Base-by-base conservation (phyloP, 2,797 vertebrate genomes). In the Sebastolobus alascanus region DNA sequence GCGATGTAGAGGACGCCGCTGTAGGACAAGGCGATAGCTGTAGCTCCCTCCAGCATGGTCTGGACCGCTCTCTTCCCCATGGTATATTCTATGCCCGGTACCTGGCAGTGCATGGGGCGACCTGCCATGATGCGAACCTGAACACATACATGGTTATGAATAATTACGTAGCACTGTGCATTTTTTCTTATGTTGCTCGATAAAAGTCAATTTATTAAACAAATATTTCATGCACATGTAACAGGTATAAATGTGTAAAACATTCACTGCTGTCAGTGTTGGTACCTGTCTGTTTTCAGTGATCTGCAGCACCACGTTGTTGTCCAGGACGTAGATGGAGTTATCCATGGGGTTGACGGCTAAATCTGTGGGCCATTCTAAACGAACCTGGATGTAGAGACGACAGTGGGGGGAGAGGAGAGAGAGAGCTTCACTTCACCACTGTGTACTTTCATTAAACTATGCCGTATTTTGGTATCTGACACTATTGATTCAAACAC, bases 311-410 rank as follows among this genome's bases (percentile, higher is more conserved):
- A 99, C 98, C 0, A 99, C 97, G 0, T 99, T 99, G 94, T 99
- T 99, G 93, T 99, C 99, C 95, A 99, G 87, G 70, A 99, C 97
- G 0, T 98, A 99, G 83, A 99, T 97, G 84, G 99, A 99, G 93
- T 99, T 99, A 83, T 99, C 99, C 97, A 99, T 99, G 1, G 98
- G 99, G 92, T 99, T 99, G 88, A 99, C 98, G 52, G 98, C 97
- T 11, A 99, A 94, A 91, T 98, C 98, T 25, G 98, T 99, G 64
- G 99, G 98, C 99, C 99, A 99, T 69, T 99, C 98, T 87, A 99
- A 93, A 68, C 98, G 97, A 27, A 99, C 98, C 99, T 99, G 87
- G n/a, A 81, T 27, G 18, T 0, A 31, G 6, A 68, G 10, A 75
- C 3, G 11, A 46, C 9, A 52, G 20, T 50, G 40, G 35, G 35